A percentile compares a stretch with the other conserved stretches of the same genome.
These are phyloP conservation scores for Tipula lateralis DNA, from an alignment of 2,888 invertebrate species.

Conservation along the genomic window DNA sequence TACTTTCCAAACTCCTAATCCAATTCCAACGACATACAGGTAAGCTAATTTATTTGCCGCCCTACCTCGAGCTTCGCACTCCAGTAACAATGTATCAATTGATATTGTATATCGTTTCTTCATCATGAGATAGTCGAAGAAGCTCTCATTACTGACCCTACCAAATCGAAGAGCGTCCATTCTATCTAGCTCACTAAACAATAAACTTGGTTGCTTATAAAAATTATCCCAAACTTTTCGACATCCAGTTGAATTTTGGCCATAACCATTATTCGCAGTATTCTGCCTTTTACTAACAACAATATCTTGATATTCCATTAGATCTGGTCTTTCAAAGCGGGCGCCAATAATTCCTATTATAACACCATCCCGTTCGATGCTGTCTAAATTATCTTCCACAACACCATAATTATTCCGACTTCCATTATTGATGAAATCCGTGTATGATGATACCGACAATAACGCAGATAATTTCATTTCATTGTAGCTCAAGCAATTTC, in stretches of 20 bases:
- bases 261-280: slow-evolving; percentile 51
- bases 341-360: slow-evolving; percentile 51
- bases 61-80: slow-evolving; percentile 56
- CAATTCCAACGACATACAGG: slow-evolving; percentile 62
- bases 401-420: slow-evolving; percentile 53
- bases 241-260: slow-evolving; percentile 35
- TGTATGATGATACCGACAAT: slow-evolving; percentile 54
- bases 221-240: slow-evolving; percentile 40
- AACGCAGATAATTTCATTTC: slow-evolving; percentile 55
- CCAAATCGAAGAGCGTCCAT: slow-evolving; percentile 40
- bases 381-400: slow-evolving; percentile 43
- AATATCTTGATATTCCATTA: slow-evolving; percentile 55
- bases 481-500: slow-evolving; percentile 55
- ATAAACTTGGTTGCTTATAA: slow-evolving; percentile 37
- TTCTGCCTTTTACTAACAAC: slow-evolving; percentile 52
- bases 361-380: slow-evolving; percentile 51
- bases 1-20: slow-evolving; percentile 63
- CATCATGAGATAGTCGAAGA: slow-evolving; percentile 46
- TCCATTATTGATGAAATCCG: slow-evolving; percentile 56
- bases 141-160: slow-evolving; percentile 39
- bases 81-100: slow-evolving; percentile 60
- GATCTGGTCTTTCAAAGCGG: slow-evolving; percentile 48
- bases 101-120: slow-evolving; percentile 52
- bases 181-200: slow-evolving; percentile 32
- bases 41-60: slow-evolving; percentile 53